Evolutionary conservation across 2,888 invertebrate genomes (phyloP), one percentile per base, ranked within the genome.

Genomic region (Eristalis pertinax): DNA sequence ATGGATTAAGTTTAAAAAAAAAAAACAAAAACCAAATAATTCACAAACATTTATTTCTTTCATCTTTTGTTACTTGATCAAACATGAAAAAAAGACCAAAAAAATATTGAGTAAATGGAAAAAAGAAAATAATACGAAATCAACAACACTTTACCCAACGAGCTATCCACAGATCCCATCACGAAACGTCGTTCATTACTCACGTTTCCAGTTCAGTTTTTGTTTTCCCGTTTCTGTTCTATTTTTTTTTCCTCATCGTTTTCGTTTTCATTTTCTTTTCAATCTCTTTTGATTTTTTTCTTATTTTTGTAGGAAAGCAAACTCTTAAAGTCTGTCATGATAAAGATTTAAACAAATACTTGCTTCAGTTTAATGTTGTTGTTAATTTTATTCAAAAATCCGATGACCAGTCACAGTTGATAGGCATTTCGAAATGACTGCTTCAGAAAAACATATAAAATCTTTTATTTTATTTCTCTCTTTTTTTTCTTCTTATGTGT

Each of bases 1-100:
- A 89, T 84, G 89, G 89, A 89, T 88, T 89, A 89, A 89, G 86
- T 81, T 87, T 70, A 63, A 62, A 72, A 79, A 68, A 72, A 76
- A 80, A 56, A 56, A 29, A 84, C 69, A 77, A 8, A 72, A 77
- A n/a, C n/a, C n/a, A n/a, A n/a, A n/a, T n/a, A n/a, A 69, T 70
- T 10, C 67, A 68, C 73, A 58, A 73, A 62, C 22, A 82, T 76
- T 79, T 76, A 68, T 64, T 60, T 32, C 60, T 74, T 70, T 78
- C 24, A 73, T 41, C 68, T 69, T 50, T 69, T 64, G 11, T 60
- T 50, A 58, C 26, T 62, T 19, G 13, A 19, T 4, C 24, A 38
- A 26, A 11, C n/a, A 67, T 4, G 15, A 56, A 56, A 56, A 15
- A 60, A 26, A 64, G 91, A 91, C 89, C 89, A 60, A 77, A 43